Evolutionary conservation across 64 coral and sea anemone genomes (phyloP), one percentile per base, ranked within the genome.

Genomic region (Stichodactyla helianthus): DNA sequence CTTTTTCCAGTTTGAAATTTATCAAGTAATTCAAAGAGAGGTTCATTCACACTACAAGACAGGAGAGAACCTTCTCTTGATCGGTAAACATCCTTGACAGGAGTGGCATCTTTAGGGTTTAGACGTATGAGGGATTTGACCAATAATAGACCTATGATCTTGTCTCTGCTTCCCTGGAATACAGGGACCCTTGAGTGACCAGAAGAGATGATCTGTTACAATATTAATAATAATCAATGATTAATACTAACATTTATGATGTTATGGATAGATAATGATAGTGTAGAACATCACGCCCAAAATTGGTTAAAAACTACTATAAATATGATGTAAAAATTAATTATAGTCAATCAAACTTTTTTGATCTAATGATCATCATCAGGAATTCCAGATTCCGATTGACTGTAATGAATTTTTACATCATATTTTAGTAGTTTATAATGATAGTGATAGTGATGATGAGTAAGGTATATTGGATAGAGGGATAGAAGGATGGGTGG

Each of bases 1-100:
- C 97, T 99, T 99, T 91, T 95, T 79, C 97, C 97, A 77, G 93
- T 95, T 77, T 99, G 97, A 84, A 99, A 99, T 57, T 93, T 99
- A 82, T 99, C 93, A 68, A 99, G 59, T 26, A 99, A 60, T 51
- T 99, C 90, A 83, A 93, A 99, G 50, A 99, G 88, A 12, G 97
- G 97, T 85, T 95, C 97, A 63, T 87, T 82, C 51, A 89, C 86
- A 25, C 35, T 51, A 9, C 88, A 87, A 5, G 84, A 82, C 9
- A 99, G 86, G 44, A 95, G 64, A 26, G 94, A 86, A 7, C 90
- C 79, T 57, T 84, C 83, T 77, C 84, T 87, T 19, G 15, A 55
- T 71, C 86, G 86, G 60, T 90, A 95, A 19, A 99, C 60, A 13
- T 93, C 85, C 52, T 82, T 92, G 4, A 99, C 89, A 35, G 93